phyloP scores from a whole-genome alignment of 2,888 invertebrate species.

The Agrilus mali region DNA sequence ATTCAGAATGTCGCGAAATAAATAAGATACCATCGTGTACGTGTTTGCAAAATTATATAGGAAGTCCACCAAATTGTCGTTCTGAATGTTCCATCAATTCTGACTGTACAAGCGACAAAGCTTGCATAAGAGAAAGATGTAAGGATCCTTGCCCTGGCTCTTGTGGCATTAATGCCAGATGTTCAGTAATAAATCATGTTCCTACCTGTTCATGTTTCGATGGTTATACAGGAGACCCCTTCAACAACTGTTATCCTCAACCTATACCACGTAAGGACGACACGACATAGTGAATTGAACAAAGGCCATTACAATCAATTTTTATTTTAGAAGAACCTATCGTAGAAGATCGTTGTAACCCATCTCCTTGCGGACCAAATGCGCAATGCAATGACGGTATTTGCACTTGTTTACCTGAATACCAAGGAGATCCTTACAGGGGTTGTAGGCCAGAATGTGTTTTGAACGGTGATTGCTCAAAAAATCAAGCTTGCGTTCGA shows the following conservation, averaged over 20 bases:
- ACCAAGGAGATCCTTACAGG: slow-evolving; percentile 34
- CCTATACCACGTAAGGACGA: slow-evolving; percentile 21
- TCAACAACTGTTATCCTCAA: slow-evolving; percentile 29
- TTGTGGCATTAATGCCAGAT: slow-evolving; percentile 48
- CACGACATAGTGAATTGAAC: not conserved
- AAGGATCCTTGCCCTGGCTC: slow-evolving; percentile 51
- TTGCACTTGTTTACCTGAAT: slow-evolving; percentile 33
- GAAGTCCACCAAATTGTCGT: slow-evolving; percentile 41
- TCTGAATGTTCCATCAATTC: slow-evolving; percentile 43
- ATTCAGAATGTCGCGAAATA: slow-evolving; percentile 40
- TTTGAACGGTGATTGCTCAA: slow-evolving; percentile 34
- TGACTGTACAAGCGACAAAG: slow-evolving; percentile 39
- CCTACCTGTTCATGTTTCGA: slow-evolving; percentile 53
- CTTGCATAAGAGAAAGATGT: slow-evolving; percentile 45
- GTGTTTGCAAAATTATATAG: slow-evolving; percentile 38
- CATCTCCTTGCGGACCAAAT: slow-evolving; percentile 55
- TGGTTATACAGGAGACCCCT: slow-evolving; percentile 52
- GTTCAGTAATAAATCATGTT: slow-evolving; percentile 52
- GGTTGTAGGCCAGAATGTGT: slow-evolving; percentile 39
- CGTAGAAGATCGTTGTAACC: slow-evolving; percentile 41
- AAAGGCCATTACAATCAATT: too few species aligned
- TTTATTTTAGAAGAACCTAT: slow-evolving; percentile 29
- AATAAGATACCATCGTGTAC: slow-evolving; percentile 40
- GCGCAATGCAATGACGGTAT: slow-evolving; percentile 48
- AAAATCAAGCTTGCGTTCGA: slow-evolving; percentile 32